Evolutionary conservation across 2,113 vertebrate species (phyloP).

Genomic region (Eublepharis macularius): DNA sequence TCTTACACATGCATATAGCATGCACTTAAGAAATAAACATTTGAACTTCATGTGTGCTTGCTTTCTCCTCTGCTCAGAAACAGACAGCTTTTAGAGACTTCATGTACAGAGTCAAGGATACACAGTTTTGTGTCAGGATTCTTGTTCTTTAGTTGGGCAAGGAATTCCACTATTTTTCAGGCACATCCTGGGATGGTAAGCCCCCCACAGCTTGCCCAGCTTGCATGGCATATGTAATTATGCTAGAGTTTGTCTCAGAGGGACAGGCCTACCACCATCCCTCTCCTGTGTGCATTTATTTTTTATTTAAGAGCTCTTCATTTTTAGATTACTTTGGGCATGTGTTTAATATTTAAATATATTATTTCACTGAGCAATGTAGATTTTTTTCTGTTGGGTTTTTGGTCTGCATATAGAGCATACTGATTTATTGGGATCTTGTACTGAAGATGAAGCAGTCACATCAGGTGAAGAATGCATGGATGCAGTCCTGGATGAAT

Average conservation of each 20-base stretch:
- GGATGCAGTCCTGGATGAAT: conserved; percentile 89
- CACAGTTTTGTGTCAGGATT: neutral
- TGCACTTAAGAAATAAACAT: neutral
- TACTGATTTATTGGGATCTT: conserved; percentile 87
- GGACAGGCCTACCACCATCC: too few relatives aligned
- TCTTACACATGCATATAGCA: too few relatives aligned
- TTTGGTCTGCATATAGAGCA: conserved; percentile 79
- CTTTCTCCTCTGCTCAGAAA: neutral
- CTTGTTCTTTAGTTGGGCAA: neutral
- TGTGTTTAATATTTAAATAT: neutral
- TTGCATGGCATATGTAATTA: too few relatives aligned
- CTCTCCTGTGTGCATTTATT: too few relatives aligned
- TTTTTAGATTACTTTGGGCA: neutral
- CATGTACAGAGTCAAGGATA: neutral
- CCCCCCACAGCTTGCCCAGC: too few relatives aligned
- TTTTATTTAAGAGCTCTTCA: too few relatives aligned
- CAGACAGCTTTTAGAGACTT: too few relatives aligned
- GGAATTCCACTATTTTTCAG: neutral
- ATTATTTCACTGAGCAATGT: neutral
- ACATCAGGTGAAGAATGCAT: conserved; percentile 88
- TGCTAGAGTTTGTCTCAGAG: too few relatives aligned
- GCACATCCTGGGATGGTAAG: too few relatives aligned
- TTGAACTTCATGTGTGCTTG: neutral
- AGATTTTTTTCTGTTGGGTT: neutral
- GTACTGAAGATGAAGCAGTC: conserved; percentile 91